Conservation (phyloP, 92 coral and sea anemone species). For the Montipora capitata region DNA sequence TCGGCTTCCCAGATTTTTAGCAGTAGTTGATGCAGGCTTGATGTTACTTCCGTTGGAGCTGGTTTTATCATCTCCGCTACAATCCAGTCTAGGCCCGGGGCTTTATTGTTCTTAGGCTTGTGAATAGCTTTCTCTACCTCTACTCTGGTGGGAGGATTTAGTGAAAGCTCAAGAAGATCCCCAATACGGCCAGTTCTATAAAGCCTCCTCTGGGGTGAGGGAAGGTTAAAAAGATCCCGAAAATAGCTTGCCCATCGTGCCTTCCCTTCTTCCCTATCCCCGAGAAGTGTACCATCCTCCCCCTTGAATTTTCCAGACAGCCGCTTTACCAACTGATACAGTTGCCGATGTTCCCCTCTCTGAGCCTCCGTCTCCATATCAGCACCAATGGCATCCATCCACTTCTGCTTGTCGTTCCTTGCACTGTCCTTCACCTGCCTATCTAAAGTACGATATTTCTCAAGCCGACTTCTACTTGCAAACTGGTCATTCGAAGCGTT, state of each 20-base stretch:
- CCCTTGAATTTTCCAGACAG: too few relatives aligned
- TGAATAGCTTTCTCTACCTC: not conserved
- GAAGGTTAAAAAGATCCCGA: not conserved
- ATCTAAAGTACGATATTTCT: too few relatives aligned
- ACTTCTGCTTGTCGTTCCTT: conserved; percentile 3
- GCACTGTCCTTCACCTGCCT: not conserved
- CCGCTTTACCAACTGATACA: not conserved
- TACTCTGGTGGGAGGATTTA: too few relatives aligned
- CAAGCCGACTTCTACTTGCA: too few relatives aligned
- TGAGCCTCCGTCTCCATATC: not conserved
- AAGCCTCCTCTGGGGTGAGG: not conserved
- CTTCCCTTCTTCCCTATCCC: not conserved
- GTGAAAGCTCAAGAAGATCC: not conserved
- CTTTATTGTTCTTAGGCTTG: not conserved
- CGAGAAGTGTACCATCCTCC: not conserved
- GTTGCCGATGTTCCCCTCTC: conserved; percentile 7
- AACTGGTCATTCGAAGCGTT: not conserved
- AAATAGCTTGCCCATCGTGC: too few relatives aligned
- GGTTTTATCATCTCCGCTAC: not conserved
- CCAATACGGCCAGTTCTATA: not conserved
- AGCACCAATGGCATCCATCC: not conserved
- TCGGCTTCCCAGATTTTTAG: not conserved
- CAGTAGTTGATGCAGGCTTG: not conserved
- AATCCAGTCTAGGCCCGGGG: not conserved
- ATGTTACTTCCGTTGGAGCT: not conserved